phyloP scores from a whole-genome alignment of 2,113 vertebrate genomes.

The Rhegmatorhina hoffmannsi region DNA sequence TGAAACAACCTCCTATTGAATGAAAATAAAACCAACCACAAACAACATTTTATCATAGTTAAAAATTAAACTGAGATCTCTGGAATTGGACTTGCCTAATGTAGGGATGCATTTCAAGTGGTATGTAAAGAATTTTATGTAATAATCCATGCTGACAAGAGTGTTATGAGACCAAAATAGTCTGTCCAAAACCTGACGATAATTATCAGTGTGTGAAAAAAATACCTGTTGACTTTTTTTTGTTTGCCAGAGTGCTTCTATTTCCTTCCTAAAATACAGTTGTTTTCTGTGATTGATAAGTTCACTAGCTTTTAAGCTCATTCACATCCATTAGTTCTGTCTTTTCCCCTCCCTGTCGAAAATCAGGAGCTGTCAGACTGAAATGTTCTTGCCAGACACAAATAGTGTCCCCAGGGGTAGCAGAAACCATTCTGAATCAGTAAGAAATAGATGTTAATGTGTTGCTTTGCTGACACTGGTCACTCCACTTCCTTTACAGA shows the following conservation, averaged over 20 bases:
- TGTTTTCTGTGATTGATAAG: conserved; percentile 75
- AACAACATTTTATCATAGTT: not conserved
- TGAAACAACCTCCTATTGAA: not conserved
- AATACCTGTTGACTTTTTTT: conserved; percentile 42
- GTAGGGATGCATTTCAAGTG: not conserved
- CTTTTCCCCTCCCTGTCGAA: conserved; percentile 68
- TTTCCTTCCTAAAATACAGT: conserved; percentile 65
- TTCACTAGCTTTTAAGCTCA: conserved; percentile 74
- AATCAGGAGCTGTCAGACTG: conserved; percentile 75
- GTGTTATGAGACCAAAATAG: not conserved
- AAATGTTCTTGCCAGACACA: conserved; percentile 71
- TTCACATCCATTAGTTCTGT: conserved; percentile 77
- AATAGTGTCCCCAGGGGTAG: conserved; percentile 63
- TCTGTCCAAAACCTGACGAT: conserved; percentile 10
- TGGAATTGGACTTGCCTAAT: not conserved
- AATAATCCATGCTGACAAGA: conserved; percentile 34
- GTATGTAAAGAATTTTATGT: not conserved
- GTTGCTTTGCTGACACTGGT: conserved; percentile 59
- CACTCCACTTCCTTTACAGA: conserved; percentile 14
- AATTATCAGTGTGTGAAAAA: conserved; percentile 59
- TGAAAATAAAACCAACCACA: not conserved
- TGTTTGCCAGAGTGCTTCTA: conserved; percentile 49
- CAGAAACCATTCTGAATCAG: conserved; percentile 37
- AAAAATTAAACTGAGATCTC: not conserved
- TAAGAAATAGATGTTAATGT: conserved; percentile 64